Evolutionary conservation across 2,888 invertebrate genomes (phyloP), one percentile per base, ranked within the genome.

Genomic region (Rotaria magnacalcarata): DNA sequence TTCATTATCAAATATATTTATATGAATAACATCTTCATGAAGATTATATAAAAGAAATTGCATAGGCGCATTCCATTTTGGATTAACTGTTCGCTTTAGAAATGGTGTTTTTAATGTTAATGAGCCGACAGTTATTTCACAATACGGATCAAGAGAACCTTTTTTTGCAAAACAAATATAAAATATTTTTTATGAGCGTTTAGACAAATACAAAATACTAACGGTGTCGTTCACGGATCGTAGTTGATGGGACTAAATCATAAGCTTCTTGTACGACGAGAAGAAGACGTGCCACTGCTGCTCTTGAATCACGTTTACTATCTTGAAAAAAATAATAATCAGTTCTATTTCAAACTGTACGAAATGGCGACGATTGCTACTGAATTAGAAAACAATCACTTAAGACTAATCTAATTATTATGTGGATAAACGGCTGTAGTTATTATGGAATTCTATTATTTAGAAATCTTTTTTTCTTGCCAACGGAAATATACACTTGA

Each of bases 21-120:
- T 93, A 88, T 93, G 93, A 21, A 94, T 91, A 43, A 93, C 93
- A 89, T 94, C 94, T 89, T 94, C 93, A 84, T 93, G 90, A 5
- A 94, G 90, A 90, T 94, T 94, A 89, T 93, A 93, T 84, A 94
- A 92, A 87, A 93, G 93, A 90, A 94, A 94, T 91, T 94, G 94
- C 94, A 94, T 94, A 84, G 94, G 93, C 86, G 93, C 92, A 90
- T 94, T 94, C 94, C 94, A 94, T 87, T 93, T 92, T 24, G 94
- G 93, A 89, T 93, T 92, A 56, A 92, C 92, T 47, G 93, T 93
- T 87, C 92, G 92, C 34, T 92, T 92, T 47, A 94, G 92, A 67
- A 92, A 92, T 87, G 92, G 92, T 0, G 94, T 94, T 88, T 93
- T 92, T 89, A 94, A 93, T 89, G 93, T 93, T 91, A 94, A 94